Percentiles rank a stretch among this genome's conserved stretches.
Evolutionary conservation across 2,888 invertebrate genomes (phyloP).

Genomic region (Hanleya hanleyi): DNA sequence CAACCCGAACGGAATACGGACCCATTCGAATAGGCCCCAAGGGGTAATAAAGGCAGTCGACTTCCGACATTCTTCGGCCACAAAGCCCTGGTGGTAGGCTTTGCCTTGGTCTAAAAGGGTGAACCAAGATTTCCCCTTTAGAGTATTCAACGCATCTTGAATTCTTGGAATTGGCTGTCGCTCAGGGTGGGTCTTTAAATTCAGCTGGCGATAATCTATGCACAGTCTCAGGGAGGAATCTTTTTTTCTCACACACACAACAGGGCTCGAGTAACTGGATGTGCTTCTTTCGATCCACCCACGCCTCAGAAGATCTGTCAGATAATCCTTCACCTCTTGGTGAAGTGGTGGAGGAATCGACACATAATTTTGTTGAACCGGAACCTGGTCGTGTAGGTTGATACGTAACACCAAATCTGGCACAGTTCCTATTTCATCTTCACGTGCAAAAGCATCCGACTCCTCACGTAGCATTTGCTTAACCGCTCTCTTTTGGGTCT

Average conservation of each 20-base stretch:
- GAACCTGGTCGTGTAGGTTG: constrained; percentile 29
- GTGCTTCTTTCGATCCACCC: constrained; percentile 26
- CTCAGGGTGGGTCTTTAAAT: constrained; percentile 28
- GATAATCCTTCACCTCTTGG: constrained; percentile 43
- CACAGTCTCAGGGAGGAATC: background rate
- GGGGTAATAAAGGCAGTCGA: constrained; percentile 40
- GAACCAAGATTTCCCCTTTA: constrained; percentile 35
- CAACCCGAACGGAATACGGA: constrained; percentile 33
- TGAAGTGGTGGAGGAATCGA: constrained; percentile 36
- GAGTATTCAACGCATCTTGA: constrained; percentile 36
- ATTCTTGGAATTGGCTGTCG: constrained; percentile 35
- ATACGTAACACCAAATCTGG: constrained; percentile 34
- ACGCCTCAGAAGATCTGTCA: constrained; percentile 27
- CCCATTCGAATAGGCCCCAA: constrained; percentile 38
- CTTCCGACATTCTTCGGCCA: constrained; percentile 23
- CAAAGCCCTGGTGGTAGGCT: constrained; percentile 42
- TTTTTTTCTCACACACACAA: constrained; percentile 41
- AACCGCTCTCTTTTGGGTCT: constrained; percentile 18
- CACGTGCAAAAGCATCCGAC: constrained; percentile 30
- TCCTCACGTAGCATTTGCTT: constrained; percentile 31
- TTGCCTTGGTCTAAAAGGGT: constrained; percentile 38
- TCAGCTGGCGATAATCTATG: constrained; percentile 35
- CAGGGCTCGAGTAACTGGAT: constrained; percentile 26
- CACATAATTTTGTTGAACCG: constrained; percentile 33
- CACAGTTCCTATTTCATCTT: constrained; percentile 33